These are phyloP conservation scores for Tribolium freemani DNA, from an alignment of 2,888 invertebrate species.

Conservation along the genomic window DNA sequence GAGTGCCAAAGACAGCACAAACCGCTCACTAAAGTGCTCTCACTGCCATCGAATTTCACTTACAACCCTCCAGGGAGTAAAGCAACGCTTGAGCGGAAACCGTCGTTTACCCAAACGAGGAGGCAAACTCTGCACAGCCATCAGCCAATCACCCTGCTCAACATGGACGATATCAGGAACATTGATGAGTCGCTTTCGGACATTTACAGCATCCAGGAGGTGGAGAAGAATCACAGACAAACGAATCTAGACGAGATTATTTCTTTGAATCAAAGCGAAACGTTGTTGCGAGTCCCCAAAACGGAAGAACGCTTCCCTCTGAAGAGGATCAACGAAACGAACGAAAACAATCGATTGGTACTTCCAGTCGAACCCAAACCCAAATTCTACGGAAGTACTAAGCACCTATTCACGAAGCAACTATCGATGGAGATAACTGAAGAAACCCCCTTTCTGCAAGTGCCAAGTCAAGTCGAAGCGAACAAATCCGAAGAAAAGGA, in stretches of 20 bases:
- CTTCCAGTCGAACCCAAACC: conserved; percentile 62
- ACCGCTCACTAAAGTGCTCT: conserved; percentile 73
- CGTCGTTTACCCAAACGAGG: conserved; percentile 63
- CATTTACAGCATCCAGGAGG: conserved; percentile 64
- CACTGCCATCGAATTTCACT: conserved; percentile 87
- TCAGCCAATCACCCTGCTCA: conserved; percentile 73
- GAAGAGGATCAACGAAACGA: conserved; percentile 59
- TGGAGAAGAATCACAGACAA: conserved; percentile 64
- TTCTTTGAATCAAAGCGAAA: conserved; percentile 53
- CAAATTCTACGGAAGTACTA: conserved; percentile 69
- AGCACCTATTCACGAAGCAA: conserved; percentile 72
- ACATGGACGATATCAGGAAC: conserved; percentile 71
- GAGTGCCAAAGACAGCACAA: conserved; percentile 72
- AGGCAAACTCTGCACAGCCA: conserved; percentile 75
- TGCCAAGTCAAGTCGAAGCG: conserved; percentile 15
- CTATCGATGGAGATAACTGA: conserved; percentile 71
- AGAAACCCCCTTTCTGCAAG: conserved; percentile 68
- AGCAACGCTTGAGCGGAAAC: conserved; percentile 59
- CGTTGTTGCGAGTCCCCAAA: conserved; percentile 54
- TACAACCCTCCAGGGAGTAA: conserved; percentile 79
- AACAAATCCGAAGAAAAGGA: conserved; percentile 40
- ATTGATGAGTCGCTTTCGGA: conserved; percentile 66
- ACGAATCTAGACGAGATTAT: conserved; percentile 62
- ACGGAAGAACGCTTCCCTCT: conserved; percentile 55
- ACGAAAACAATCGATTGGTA: conserved; percentile 55